Evolutionary conservation across 2,113 vertebrate genomes (phyloP).

Genomic region (Forbesichthys papilliferus): DNA sequence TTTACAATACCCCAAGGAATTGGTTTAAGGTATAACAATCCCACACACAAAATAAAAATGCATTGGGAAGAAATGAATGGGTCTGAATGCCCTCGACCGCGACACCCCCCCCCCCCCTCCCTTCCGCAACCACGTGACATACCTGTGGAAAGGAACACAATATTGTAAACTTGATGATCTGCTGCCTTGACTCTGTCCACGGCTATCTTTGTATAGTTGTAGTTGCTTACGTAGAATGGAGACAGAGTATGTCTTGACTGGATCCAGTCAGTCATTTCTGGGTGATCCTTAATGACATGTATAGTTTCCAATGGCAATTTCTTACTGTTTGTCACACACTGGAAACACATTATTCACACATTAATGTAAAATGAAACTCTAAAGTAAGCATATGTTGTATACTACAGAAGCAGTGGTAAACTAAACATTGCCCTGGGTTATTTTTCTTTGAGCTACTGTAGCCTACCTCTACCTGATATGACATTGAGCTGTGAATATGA

Average conservation of each 20-base stretch:
- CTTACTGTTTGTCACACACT: slow-evolving; percentile 74
- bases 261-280: slow-evolving; percentile 76
- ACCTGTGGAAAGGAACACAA: slow-evolving; percentile 77
- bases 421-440: too few relatives aligned
- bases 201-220: slow-evolving; percentile 75
- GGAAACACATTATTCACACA: slow-evolving; percentile 21
- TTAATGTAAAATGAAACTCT: background rate
- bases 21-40: background rate
- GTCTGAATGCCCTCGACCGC: too few relatives aligned
- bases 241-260: slow-evolving; percentile 49
- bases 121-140: background rate
- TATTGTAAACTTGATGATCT: slow-evolving; percentile 53
- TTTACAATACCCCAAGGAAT: background rate
- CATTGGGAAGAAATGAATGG: too few relatives aligned
- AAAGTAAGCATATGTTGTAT: background rate
- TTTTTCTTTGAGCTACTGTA: too few relatives aligned
- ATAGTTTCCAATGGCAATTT: slow-evolving; percentile 55
- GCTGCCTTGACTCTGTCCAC: slow-evolving; percentile 69
- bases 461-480: too few relatives aligned
- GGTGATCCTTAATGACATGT: slow-evolving; percentile 64
- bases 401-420: background rate
- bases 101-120: too few relatives aligned
- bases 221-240: slow-evolving; percentile 72
- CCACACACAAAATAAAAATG: too few relatives aligned
- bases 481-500: too few relatives aligned